Percentiles rank a stretch among this genome's conserved stretches.
Evolutionary conservation across 2,113 vertebrate species (phyloP).

Genomic region (Circaetus gallicus): DNA sequence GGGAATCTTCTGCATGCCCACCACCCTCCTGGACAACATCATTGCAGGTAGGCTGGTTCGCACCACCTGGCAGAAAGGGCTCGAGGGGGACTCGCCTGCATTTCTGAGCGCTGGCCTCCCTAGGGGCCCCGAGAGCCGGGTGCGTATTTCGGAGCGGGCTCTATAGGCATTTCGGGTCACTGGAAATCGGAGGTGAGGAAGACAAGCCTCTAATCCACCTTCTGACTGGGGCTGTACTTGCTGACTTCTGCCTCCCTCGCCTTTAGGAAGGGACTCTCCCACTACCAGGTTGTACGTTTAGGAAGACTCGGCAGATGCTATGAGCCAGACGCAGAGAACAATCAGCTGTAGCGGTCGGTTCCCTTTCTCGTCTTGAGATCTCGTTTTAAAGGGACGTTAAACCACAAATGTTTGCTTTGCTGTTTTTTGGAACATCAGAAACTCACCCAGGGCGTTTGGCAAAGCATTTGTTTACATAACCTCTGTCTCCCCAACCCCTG

Average conservation of each 20-base stretch:
- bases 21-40: conserved; percentile 62
- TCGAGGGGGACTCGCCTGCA: too few relatives aligned
- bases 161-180: too few relatives aligned
- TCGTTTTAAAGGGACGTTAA: fast-evolving
- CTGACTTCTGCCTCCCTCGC: neutral
- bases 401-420: neutral
- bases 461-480: neutral
- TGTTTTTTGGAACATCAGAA: neutral
- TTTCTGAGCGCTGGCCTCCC: too few relatives aligned
- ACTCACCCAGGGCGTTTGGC: neutral
- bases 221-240: neutral
- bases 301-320: neutral
- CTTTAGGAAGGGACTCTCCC: neutral
- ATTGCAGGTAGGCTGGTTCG: too few relatives aligned
- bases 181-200: too few relatives aligned
- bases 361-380: neutral
- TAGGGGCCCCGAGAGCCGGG: too few relatives aligned
- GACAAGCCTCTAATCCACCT: neutral
- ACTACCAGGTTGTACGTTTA: neutral
- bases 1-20: conserved; percentile 97
- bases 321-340: neutral
- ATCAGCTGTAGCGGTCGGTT: fast-evolving
- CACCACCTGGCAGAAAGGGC: too few relatives aligned
- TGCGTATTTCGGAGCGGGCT: too few relatives aligned
- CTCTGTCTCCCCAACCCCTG: neutral